phyloP scores from a whole-genome alignment of 2,888 invertebrate species.

The Sisyra terminalis region DNA sequence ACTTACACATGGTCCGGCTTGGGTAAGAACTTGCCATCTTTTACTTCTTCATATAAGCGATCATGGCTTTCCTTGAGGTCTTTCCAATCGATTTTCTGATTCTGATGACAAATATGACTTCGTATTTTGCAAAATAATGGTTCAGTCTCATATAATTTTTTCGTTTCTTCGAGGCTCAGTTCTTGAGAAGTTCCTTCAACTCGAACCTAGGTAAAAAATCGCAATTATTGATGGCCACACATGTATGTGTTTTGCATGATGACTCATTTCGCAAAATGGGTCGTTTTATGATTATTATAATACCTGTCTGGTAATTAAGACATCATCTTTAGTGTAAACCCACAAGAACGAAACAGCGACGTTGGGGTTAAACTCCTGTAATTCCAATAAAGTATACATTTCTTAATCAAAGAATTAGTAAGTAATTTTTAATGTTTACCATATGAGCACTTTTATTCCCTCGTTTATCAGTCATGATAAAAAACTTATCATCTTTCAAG shows the following conservation, averaged over 20 bases:
- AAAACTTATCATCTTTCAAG: slow-evolving; percentile 28
- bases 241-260: background rate
- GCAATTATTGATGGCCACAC: background rate
- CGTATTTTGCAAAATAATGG: slow-evolving; percentile 29
- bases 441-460: slow-evolving; percentile 28
- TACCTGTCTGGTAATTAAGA: slow-evolving; percentile 18
- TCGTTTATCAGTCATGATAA: slow-evolving; percentile 28
- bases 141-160: slow-evolving; percentile 26
- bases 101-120: slow-evolving; percentile 28
- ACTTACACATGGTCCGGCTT: slow-evolving; percentile 32
- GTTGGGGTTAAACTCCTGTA: slow-evolving; percentile 25
- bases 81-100: slow-evolving; percentile 26
- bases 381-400: slow-evolving; percentile 11
- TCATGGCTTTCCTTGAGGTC: slow-evolving; percentile 28
- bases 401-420: background rate
- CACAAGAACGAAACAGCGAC: slow-evolving; percentile 29
- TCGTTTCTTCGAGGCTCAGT: slow-evolving; percentile 19
- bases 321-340: slow-evolving; percentile 19
- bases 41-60: slow-evolving; percentile 21
- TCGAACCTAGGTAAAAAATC: slow-evolving; percentile 23
- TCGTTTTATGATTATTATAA: slow-evolving; percentile 3
- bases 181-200: slow-evolving; percentile 26
- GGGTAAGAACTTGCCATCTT: slow-evolving; percentile 20
- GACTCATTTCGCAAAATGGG: background rate
- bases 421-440: slow-evolving; percentile 20